Base-by-base conservation (phyloP, 2,797 vertebrate genomes). In the Lepus townsendii region DNA sequence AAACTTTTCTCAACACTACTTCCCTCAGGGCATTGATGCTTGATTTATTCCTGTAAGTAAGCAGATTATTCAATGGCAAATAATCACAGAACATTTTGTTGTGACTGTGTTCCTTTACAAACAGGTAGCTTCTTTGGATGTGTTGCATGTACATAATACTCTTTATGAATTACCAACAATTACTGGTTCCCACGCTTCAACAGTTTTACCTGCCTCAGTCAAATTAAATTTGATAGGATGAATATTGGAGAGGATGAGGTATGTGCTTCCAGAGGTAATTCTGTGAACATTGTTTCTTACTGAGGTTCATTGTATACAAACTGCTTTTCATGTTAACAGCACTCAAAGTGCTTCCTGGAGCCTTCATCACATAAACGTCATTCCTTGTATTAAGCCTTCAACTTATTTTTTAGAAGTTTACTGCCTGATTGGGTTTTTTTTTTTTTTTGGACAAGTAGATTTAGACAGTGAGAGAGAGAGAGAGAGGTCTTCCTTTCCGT, bases 141-240 rank as follows among this genome's bases (percentile, higher is more conserved):
- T 65, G 42, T 52, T 62, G 20, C 35, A 47, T 91, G 79, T 88
- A 75, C 14, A 68, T 91, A 96, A 93, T 96, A 80, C 82, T 95
- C 84, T 94, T 95, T 96, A 95, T 94, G 91, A 95, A 96, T 97
- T 94, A 93, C 77, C 93, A 80, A 94, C 82, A 95, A 95, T 96
- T 95, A 93, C 83, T 88, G 65, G 68, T 95, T 96, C 89, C 93
- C 97, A 91, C 88, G 96, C 96, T 93, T 90, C 94, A 97, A 92
- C 35, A 32, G 14, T 96, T 98, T 97, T 95, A 97, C 96, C 93
- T 95, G 79, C 84, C 97, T 96, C 35, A 65, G 97, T 96, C 95
- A 94, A 97, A 95, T 97, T 96, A 98, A 96, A 97, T 90, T 96
- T 96, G 85, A 93, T 95, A 97, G 95, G 92, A 88, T 80, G 11